Percentiles rank a stretch among this genome's conserved stretches.
These are phyloP conservation scores for Spodoptera exigua DNA, from an alignment of 2,888 invertebrate species.

Conservation along the genomic window DNA sequence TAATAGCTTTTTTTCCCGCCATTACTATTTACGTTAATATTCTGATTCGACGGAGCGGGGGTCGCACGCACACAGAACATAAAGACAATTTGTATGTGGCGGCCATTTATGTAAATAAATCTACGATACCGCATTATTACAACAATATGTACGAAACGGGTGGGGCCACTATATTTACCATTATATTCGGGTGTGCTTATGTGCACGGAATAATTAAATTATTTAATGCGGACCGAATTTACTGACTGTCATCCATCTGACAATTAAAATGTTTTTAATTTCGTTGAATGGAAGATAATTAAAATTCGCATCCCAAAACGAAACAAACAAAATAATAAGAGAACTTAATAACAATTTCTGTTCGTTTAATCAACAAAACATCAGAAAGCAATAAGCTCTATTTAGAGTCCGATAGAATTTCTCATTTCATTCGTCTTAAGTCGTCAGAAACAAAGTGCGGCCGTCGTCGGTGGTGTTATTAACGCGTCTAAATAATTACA, in stretches of 20 bases:
- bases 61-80: slow-evolving; percentile 88
- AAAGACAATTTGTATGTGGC: slow-evolving; percentile 87
- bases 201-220: slow-evolving; percentile 71
- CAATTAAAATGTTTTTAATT: slow-evolving; percentile 44
- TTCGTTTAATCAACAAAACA: slow-evolving; percentile 87
- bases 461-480: slow-evolving; percentile 88
- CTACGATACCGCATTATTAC: slow-evolving; percentile 84
- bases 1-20: slow-evolving; percentile 88
- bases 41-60: slow-evolving; percentile 85
- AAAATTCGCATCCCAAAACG: slow-evolving; percentile 73
- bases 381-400: slow-evolving; percentile 86
- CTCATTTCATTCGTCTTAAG: slow-evolving; percentile 89
- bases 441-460: slow-evolving; percentile 88
- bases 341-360: slow-evolving; percentile 76
- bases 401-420: slow-evolving; percentile 87
- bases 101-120: slow-evolving; percentile 88
- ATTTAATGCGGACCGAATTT: slow-evolving; percentile 64
- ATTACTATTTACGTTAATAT: slow-evolving; percentile 88
- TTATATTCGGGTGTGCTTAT: slow-evolving; percentile 80
- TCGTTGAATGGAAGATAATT: slow-evolving; percentile 58
- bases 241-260: slow-evolving; percentile 43
- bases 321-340: slow-evolving; percentile 61
- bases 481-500: slow-evolving; percentile 89
- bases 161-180: slow-evolving; percentile 80
- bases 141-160: slow-evolving; percentile 80